A percentile compares a stretch with the other conserved stretches of the same genome.
phyloP scores from a whole-genome alignment of 2,113 vertebrate genomes.

The Chaenogobius annularis region DNA sequence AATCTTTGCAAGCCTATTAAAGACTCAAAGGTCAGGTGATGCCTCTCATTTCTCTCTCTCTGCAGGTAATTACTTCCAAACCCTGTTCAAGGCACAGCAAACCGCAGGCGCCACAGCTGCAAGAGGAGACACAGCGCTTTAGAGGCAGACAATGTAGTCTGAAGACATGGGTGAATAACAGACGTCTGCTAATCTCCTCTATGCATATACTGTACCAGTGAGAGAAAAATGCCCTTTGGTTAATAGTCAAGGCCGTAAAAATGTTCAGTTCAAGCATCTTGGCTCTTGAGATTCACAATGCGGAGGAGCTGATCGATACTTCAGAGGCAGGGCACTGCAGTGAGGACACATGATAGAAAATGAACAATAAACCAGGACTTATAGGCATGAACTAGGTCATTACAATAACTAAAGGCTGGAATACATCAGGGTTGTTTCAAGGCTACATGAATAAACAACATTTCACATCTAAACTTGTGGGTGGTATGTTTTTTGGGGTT shows the following conservation, averaged over 20 bases:
- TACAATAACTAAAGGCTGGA: slow-evolving; percentile 20
- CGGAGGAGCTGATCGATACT: slow-evolving; percentile 63
- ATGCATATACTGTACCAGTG: background rate
- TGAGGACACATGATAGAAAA: slow-evolving; percentile 40
- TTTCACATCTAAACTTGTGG: slow-evolving; percentile 22
- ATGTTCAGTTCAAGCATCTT: slow-evolving; percentile 16
- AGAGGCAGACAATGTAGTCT: slow-evolving; percentile 33
- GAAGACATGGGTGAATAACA: background rate
- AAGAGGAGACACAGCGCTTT: background rate
- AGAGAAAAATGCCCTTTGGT: slow-evolving; percentile 15
- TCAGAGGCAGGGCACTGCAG: slow-evolving; percentile 64
- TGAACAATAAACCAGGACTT: slow-evolving; percentile 23
- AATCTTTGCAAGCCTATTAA: slow-evolving; percentile 42
- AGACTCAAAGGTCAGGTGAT: slow-evolving; percentile 68
- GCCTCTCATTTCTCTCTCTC: slow-evolving; percentile 53
- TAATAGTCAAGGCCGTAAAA: slow-evolving; percentile 19
- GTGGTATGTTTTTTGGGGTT: slow-evolving; percentile 17
- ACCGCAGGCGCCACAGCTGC: slow-evolving; percentile 41
- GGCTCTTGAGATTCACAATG: slow-evolving; percentile 49
- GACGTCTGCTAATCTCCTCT: slow-evolving; percentile 7
- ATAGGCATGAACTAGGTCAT: slow-evolving; percentile 18
- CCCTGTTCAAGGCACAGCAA: slow-evolving; percentile 58
- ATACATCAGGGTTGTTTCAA: slow-evolving; percentile 21
- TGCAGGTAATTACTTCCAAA: slow-evolving; percentile 67
- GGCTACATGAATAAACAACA: slow-evolving; percentile 1